Evolutionary conservation across 2,888 invertebrate genomes (phyloP).

Genomic region (Nebria salina): DNA sequence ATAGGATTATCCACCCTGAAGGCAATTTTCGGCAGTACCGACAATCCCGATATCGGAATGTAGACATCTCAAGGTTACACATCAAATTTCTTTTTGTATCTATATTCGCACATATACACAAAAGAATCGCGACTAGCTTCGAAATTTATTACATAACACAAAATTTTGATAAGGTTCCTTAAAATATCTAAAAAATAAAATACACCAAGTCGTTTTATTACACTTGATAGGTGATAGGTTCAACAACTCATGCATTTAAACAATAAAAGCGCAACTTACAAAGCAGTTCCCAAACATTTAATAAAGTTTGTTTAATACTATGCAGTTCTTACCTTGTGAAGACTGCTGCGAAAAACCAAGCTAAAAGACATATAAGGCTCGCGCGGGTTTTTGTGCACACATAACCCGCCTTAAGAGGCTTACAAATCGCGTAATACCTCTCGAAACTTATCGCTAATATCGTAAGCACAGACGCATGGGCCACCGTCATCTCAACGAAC

Average conservation of each 20-base stretch:
- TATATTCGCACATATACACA: too few species aligned
- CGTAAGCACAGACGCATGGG: conserved; percentile 91
- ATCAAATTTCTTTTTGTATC: not conserved
- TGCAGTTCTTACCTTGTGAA: conserved; percentile 79
- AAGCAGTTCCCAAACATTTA: too few species aligned
- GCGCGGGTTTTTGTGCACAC: conserved; percentile 89
- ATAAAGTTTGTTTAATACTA: not conserved
- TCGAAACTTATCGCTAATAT: conserved; percentile 95
- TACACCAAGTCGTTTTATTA: too few species aligned
- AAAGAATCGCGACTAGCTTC: too few species aligned
- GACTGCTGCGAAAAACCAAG: conserved; percentile 85
- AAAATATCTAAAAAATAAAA: too few species aligned
- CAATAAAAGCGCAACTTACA: too few species aligned
- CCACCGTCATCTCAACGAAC: conserved; percentile 90
- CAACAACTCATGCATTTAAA: too few species aligned
- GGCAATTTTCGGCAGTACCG: not conserved
- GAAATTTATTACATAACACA: too few species aligned
- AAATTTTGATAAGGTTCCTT: too few species aligned
- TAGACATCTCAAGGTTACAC: not conserved
- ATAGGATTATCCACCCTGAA: not conserved
- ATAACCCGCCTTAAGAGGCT: conserved; percentile 88
- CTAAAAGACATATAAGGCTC: conserved; percentile 80
- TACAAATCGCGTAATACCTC: conserved; percentile 86
- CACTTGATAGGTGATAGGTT: too few species aligned
- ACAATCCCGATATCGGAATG: not conserved